Evolutionary conservation across 2,113 vertebrate genomes (phyloP).

Genomic region (Pangasianodon hypophthalmus): DNA sequence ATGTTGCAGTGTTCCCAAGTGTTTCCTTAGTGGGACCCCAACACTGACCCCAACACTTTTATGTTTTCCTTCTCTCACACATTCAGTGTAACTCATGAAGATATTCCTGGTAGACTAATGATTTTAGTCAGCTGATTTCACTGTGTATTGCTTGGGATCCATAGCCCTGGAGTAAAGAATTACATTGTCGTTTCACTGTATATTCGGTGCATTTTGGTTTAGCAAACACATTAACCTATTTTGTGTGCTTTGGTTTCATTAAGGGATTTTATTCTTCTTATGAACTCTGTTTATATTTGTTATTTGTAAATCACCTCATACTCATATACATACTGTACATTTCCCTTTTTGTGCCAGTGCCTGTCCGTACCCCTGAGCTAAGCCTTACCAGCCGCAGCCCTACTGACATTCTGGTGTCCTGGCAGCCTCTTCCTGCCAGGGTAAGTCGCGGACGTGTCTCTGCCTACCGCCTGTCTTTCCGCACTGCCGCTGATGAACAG

Average conservation of each 20-base stretch:
- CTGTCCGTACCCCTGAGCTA: conserved; percentile 91
- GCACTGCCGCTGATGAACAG: conserved; percentile 81
- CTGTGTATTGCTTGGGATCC: neutral
- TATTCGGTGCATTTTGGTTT: neutral
- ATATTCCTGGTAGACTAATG: neutral
- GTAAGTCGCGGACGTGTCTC: conserved; percentile 84
- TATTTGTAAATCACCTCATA: neutral
- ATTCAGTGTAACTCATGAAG: neutral
- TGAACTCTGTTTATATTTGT: neutral
- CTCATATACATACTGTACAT: neutral
- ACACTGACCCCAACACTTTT: neutral
- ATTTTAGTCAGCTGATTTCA: neutral
- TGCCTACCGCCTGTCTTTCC: conserved; percentile 86
- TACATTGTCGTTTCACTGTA: neutral
- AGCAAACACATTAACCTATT: neutral
- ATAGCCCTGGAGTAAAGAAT: neutral
- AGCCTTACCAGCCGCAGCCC: conserved; percentile 89
- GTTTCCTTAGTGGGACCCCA: neutral
- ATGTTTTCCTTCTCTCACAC: neutral
- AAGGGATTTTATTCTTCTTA: neutral
- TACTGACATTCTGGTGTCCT: conserved; percentile 88
- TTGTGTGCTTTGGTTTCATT: neutral
- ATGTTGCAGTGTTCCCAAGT: neutral
- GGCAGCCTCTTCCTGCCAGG: conserved; percentile 87
- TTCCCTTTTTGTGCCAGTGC: conserved; percentile 76